A percentile compares a stretch with the other conserved stretches of the same genome.
phyloP scores from a whole-genome alignment of 2,113 vertebrate genomes.

The Nanorana parkeri region DNA sequence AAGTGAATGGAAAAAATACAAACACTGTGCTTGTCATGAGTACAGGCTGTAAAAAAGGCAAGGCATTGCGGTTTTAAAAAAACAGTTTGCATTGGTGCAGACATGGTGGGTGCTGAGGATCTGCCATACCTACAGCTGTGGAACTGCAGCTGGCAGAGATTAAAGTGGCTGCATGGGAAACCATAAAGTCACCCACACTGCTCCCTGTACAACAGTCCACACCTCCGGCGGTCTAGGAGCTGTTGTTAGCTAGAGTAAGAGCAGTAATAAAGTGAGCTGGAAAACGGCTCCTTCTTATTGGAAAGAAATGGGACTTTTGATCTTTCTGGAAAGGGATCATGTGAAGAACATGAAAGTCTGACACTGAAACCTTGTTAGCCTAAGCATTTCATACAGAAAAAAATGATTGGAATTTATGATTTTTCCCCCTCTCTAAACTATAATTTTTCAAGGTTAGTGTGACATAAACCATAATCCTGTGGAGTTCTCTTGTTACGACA shows the following conservation, averaged over 20 bases:
- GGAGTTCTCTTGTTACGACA: constrained; percentile 57
- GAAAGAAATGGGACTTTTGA: constrained; percentile 44
- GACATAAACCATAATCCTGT: constrained; percentile 56
- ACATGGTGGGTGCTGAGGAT: constrained; percentile 72
- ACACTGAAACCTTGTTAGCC: constrained; percentile 47
- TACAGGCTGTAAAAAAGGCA: constrained; percentile 67
- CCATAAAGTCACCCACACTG: constrained; percentile 70
- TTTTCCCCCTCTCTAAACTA: constrained; percentile 43
- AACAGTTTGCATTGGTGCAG: constrained; percentile 71
- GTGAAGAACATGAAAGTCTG: constrained; percentile 25
- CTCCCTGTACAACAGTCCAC: constrained; percentile 66
- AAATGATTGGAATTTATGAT: constrained; percentile 54
- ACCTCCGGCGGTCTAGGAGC: constrained; percentile 68
- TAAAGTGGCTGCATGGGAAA: constrained; percentile 79
- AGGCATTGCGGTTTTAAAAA: constrained; percentile 69
- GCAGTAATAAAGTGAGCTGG: constrained; percentile 61
- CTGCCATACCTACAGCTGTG: constrained; percentile 71
- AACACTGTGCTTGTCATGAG: constrained; percentile 68
- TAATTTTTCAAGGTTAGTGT: constrained; percentile 57
- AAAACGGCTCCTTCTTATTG: constrained; percentile 55
- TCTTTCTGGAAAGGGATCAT: constrained; percentile 27
- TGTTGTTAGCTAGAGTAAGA: constrained; percentile 64
- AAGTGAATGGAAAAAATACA: constrained; percentile 61
- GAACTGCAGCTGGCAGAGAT: constrained; percentile 74
- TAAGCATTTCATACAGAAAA: constrained; percentile 54